Evolutionary conservation across 2,888 invertebrate species (phyloP), one percentile per base, ranked within the genome.

Genomic region (Drosophila austrosaltans): DNA sequence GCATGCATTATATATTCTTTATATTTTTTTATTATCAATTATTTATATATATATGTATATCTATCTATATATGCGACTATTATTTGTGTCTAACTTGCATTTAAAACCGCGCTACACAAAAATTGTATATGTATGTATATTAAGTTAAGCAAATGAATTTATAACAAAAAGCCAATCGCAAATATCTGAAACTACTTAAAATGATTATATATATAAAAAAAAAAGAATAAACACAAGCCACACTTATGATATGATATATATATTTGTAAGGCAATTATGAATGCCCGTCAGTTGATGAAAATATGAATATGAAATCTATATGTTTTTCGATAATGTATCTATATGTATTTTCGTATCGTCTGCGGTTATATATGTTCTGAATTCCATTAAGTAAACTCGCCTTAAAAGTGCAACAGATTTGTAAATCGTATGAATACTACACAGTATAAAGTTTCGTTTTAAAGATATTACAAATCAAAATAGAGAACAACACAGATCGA

Each of bases 1-100:
- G 80, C 73, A 72, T 60, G 57, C 66, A 66, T 64, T 30, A 48
- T 75, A 64, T 77, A 78, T 70, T 66, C 71, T 69, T 64, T 53
- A 64, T 76, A 48, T 65, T 58, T 77, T 71, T 72, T 75, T 81
- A 70, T 78, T 68, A 58, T 28, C 74, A 28, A 57, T 63, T 62
- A 36, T 40, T 64, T 71, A 56, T 48, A 71, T 44, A 57, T 65
- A 66, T 53, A 70, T 20, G 64, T 63, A 63, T 63, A 63, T 58
- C 62, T 22, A 48, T 78, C 67, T 71, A 67, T 72, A 57, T 78
- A 83, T 81, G 81, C 84, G 74, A 71, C 67, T 67, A 84, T 87
- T 77, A 66, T 87, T 84, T 82, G 72, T 87, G 77, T 87, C 81
- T 69, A 71, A 77, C 77, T 74, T 87, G 82, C 82, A 82, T 82